Evolutionary conservation across 2,888 invertebrate genomes (phyloP), one percentile per base, ranked within the genome.

Genomic region (Heliconius hortense): DNA sequence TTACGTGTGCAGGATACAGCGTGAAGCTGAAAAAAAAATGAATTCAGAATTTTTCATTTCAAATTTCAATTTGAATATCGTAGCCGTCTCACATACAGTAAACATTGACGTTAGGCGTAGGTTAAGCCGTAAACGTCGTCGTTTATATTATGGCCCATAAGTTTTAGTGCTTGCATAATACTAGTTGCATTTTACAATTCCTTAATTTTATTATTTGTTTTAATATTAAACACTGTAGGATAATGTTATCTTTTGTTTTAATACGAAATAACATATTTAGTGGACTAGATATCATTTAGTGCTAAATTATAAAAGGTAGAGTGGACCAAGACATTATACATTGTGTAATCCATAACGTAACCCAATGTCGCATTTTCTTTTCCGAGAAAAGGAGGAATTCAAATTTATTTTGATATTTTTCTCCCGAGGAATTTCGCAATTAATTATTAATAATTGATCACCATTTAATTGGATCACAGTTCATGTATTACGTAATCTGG

Each of bases 101-200:
- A 81, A 78, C 80, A 73, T 70, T 60, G 74, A 56, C 74, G 75
- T 75, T 80, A 81, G 80, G 76, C 81, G 81, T 82, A 85, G 84
- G 82, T 83, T 71, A 77, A 66, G 72, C 80, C 82, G 82, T 86
- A 84, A 86, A 80, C 78, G 80, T 78, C 71, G 76, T 79, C 80
- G 80, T 81, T 80, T 76, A 83, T 79, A 82, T 84, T 82, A 85
- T 81, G 75, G 83, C 76, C 84, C 81, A 83, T 87, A 85, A 84
- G 79, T 80, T 86, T 86, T 85, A 84, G 81, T 84, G 82, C 82
- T 84, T 82, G 84, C 84, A 85, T 86, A 82, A 82, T 80, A 77
- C 76, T 70, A 81, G 76, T 75, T 82, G 79, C 80, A 82, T 80
- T 79, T 73, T 77, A 73, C 77, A 76, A 72, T 74, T 77, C n/a